Percentiles rank a stretch among this genome's conserved stretches.
phyloP scores from a whole-genome alignment of 2,888 invertebrate genomes.

The Dioctria rufipes region DNA sequence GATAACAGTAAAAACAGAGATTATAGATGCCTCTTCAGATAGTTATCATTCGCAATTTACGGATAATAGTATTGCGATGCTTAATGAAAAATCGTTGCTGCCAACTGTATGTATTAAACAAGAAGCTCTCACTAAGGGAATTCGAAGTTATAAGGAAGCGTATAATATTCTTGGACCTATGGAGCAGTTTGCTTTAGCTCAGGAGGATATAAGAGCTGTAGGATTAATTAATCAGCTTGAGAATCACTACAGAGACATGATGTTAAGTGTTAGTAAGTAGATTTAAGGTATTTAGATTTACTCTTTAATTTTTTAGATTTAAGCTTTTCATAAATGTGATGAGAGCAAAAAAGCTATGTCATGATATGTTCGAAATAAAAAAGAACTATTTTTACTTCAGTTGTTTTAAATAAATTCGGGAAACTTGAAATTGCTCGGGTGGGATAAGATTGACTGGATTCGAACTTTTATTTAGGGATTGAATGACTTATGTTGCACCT shows the following conservation, averaged over 20 bases:
- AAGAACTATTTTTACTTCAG: no score
- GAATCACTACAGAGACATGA: slow-evolving; percentile 35
- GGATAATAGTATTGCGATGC: not conserved
- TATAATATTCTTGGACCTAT: slow-evolving; percentile 20
- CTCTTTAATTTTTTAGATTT: no score
- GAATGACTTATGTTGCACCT: no score
- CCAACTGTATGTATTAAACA: slow-evolving; percentile 13
- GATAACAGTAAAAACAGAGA: not conserved
- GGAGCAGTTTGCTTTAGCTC: slow-evolving; percentile 28
- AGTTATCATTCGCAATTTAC: not conserved
- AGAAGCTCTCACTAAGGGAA: slow-evolving; percentile 29
- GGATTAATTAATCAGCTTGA: slow-evolving; percentile 44
- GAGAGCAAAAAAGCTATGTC: no score
- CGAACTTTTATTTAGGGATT: no score
- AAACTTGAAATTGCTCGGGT: no score
- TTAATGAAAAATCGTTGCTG: not conserved
- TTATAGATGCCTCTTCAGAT: not conserved
- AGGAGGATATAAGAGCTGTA: slow-evolving; percentile 25
- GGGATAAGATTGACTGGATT: no score
- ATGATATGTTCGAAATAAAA: no score
- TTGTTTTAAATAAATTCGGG: no score
- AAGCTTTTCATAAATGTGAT: no score
- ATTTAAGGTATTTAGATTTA: not conserved
- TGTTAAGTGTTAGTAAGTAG: not conserved
- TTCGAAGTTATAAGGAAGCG: slow-evolving; percentile 28